phyloP scores from a whole-genome alignment of 2,888 invertebrate species.

The Hecatera dysodea region DNA sequence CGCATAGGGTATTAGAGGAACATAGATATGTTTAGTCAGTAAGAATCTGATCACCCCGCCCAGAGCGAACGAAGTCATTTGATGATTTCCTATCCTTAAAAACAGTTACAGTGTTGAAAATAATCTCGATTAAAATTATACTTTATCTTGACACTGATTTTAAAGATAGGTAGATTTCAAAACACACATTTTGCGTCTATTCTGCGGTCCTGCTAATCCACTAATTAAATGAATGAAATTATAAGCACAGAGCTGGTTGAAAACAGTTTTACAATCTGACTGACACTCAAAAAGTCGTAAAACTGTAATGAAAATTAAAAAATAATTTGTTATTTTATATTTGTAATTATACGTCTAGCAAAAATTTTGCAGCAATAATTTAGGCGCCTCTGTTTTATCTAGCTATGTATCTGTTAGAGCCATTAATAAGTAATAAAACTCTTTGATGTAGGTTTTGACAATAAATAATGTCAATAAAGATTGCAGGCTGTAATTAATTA shows the following conservation, averaged over 20 bases:
- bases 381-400: constrained; percentile 38
- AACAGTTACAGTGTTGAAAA: no score
- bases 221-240: not conserved
- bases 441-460: constrained; percentile 65
- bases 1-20: no score
- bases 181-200: no score
- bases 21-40: no score
- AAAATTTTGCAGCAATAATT: constrained; percentile 34
- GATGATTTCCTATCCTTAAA: no score
- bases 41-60: no score
- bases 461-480: constrained; percentile 72
- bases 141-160: no score
- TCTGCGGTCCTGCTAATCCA: not conserved
- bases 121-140: no score
- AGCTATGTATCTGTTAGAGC: constrained; percentile 28
- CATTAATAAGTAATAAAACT: constrained; percentile 68
- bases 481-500: constrained; percentile 76
- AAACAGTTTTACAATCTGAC: not conserved
- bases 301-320: constrained; percentile 20
- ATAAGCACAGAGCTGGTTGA: no score
- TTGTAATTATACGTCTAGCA: constrained; percentile 15
- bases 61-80: no score
- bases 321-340: constrained; percentile 17
- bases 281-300: constrained; percentile 1
- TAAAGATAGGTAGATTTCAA: no score